Conservation (phyloP, 2,797 vertebrate genomes). For the Aquila chrysaetos region DNA sequence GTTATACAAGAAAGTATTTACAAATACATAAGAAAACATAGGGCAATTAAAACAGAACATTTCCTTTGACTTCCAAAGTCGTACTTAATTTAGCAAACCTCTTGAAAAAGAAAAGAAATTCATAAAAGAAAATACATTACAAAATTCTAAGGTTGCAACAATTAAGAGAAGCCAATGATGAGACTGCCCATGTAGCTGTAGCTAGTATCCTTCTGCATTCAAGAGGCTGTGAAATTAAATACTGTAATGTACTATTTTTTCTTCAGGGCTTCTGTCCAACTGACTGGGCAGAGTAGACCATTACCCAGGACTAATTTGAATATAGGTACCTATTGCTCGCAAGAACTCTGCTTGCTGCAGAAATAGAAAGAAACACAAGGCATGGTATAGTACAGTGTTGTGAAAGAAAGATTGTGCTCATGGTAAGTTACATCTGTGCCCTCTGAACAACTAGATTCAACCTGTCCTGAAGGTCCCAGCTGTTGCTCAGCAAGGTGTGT, state of each 20-base stretch:
- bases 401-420: neutral
- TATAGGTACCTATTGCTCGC: neutral
- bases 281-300: neutral
- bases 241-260: neutral
- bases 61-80: neutral
- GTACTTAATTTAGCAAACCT: neutral
- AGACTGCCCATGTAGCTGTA: accelerated
- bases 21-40: neutral
- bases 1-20: neutral
- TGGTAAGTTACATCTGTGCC: neutral
- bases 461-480: neutral
- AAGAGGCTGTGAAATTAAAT: neutral
- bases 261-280: neutral
- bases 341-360: neutral
- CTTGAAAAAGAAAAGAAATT: neutral
- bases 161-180: neutral
- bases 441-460: neutral
- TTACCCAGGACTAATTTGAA: neutral
- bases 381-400: neutral
- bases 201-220: neutral
- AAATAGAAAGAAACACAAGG: neutral
- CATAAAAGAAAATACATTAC: neutral
- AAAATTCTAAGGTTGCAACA: neutral
- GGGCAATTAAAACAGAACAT: neutral
- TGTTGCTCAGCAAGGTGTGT: neutral